Evolutionary conservation across 2,113 vertebrate species (phyloP).

Genomic region (Mormoops blainvillei): DNA sequence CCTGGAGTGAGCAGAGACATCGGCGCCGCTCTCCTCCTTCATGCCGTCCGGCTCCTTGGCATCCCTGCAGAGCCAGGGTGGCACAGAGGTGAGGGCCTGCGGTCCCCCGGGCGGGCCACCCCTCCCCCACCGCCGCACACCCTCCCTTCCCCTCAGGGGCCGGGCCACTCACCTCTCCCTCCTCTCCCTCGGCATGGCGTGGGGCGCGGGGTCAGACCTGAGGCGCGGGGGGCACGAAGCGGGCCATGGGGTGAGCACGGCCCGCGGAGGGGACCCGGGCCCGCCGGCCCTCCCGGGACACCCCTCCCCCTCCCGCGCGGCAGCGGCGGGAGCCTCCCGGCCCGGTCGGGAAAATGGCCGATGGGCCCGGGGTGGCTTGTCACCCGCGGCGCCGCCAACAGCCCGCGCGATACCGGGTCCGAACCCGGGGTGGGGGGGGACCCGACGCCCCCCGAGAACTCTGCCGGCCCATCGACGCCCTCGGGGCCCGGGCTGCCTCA

Average conservation of each 20-base stretch:
- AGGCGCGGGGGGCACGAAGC: conserved; percentile 28
- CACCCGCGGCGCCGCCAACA: conserved; percentile 58
- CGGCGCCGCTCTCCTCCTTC: conserved; percentile 68
- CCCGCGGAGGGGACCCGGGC: background rate
- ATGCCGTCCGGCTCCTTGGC: conserved; percentile 71
- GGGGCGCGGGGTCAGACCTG: background rate
- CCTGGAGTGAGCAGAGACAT: conserved; percentile 80
- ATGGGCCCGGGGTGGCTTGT: conserved; percentile 70
- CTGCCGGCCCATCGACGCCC: background rate
- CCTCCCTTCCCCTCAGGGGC: background rate
- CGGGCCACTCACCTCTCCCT: conserved; percentile 66
- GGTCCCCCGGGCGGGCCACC: background rate
- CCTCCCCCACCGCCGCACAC: conserved; percentile 50
- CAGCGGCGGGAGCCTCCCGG: conserved; percentile 57
- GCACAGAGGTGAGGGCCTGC: background rate
- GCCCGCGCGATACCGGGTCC: conserved; percentile 27
- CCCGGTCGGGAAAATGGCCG: conserved; percentile 63
- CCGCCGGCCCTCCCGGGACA: background rate
- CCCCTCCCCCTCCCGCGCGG: conserved; percentile 50
- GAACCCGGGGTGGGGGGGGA: background rate
- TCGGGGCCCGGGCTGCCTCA: conserved; percentile 4
- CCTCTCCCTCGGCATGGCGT: conserved; percentile 66
- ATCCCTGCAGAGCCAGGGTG: conserved; percentile 47
- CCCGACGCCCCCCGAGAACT: background rate
- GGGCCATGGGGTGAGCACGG: background rate